Evolutionary conservation across 2,888 invertebrate species (phyloP).

Genomic region (Autographa pulchrina): DNA sequence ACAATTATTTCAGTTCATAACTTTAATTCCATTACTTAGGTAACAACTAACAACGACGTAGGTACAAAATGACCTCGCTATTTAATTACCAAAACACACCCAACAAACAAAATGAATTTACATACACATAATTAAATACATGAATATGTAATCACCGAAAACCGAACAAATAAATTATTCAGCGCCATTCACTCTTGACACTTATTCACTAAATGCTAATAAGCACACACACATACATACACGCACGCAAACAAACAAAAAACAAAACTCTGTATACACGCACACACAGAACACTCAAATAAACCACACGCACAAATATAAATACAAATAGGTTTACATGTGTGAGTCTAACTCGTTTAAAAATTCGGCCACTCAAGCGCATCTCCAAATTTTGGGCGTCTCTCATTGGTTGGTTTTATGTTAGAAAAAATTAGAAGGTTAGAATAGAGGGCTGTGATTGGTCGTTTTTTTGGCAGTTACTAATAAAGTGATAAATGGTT

Average conservation of each 20-base stretch:
- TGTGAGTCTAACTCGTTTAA: conserved; percentile 81
- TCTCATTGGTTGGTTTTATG: conserved; percentile 69
- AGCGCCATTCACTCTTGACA: conserved; percentile 68
- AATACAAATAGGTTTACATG: conserved; percentile 44
- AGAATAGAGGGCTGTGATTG: conserved; percentile 59
- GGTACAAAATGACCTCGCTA: conserved; percentile 24
- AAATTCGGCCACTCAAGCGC: conserved; percentile 82
- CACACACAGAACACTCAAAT: conserved; percentile 5
- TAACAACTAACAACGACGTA: not conserved
- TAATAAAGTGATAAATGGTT: conserved; percentile 46
- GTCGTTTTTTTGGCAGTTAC: conserved; percentile 47
- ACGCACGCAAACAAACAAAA: conserved; percentile 15
- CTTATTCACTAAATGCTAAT: conserved; percentile 84
- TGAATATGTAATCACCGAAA: conserved; percentile 65
- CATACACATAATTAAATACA: conserved; percentile 40
- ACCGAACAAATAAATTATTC: conserved; percentile 68
- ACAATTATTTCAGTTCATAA: too few species aligned
- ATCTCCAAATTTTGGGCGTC: conserved; percentile 68
- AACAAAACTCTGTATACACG: not conserved
- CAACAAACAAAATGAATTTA: conserved; percentile 37
- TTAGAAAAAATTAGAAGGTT: conserved; percentile 80
- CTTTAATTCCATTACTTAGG: not conserved
- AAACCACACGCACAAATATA: conserved; percentile 9
- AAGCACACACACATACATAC: conserved; percentile 63
- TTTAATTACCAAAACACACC: conserved; percentile 15